Conservation (phyloP, 2,888 invertebrate genomes). For the Iphiclides podalirius region DNA sequence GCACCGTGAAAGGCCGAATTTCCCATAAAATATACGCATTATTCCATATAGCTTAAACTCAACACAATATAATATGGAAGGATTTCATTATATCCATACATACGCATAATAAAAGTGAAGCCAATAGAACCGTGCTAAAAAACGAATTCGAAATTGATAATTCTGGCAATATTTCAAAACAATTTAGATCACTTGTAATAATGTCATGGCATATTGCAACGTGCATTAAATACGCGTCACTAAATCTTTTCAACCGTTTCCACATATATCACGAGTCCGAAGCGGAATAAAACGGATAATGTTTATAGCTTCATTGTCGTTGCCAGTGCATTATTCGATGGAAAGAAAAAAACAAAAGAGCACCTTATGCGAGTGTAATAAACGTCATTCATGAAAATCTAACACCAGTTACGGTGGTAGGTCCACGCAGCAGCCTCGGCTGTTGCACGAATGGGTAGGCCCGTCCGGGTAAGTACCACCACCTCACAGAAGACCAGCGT, state of each 20-base stretch:
- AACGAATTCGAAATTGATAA: background rate
- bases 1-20: too few relatives aligned
- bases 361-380: slow-evolving; percentile 19
- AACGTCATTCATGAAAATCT: slow-evolving; percentile 28
- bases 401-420: too few relatives aligned
- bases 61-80: too few relatives aligned
- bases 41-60: too few relatives aligned
- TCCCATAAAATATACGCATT: too few relatives aligned
- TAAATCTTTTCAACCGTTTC: slow-evolving; percentile 16
- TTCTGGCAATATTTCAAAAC: background rate
- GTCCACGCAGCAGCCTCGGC: too few relatives aligned
- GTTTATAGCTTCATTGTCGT: slow-evolving; percentile 9
- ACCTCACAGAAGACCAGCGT: too few relatives aligned
- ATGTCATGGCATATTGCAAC: background rate
- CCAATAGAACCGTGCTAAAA: too few relatives aligned
- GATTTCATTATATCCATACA: too few relatives aligned
- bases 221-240: background rate
- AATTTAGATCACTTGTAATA: background rate
- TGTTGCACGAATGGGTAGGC: too few relatives aligned
- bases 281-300: slow-evolving; percentile 4
- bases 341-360: background rate
- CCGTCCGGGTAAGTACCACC: too few relatives aligned
- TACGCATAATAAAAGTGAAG: too few relatives aligned
- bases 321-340: background rate
- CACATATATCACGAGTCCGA: slow-evolving; percentile 7